phyloP scores from a whole-genome alignment of 2,797 vertebrate genomes.

The Poecilia velifera region DNA sequence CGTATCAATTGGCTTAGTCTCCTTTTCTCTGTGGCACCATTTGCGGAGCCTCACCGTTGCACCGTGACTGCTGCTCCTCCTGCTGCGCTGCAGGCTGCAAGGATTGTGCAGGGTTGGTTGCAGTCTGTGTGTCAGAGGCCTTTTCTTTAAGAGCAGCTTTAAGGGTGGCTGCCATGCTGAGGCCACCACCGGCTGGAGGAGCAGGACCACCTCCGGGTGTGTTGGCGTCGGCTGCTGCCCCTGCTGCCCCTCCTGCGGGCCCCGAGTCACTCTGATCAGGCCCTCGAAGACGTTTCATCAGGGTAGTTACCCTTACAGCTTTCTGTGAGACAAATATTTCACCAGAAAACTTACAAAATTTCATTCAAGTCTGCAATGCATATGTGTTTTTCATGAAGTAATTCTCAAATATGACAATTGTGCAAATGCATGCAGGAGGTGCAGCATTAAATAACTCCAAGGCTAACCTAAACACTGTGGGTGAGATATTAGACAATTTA shows the following conservation, averaged over 20 bases:
- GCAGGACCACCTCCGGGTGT: constrained; percentile 65
- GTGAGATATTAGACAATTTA: not conserved
- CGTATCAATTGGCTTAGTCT: constrained; percentile 72
- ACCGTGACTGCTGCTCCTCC: constrained; percentile 75
- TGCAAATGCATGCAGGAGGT: not conserved
- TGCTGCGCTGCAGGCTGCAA: constrained; percentile 54
- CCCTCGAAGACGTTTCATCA: constrained; percentile 95
- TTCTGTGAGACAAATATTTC: constrained; percentile 80
- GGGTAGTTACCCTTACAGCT: constrained; percentile 95
- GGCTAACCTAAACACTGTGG: not conserved
- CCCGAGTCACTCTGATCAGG: constrained; percentile 87
- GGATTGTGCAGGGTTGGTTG: constrained; percentile 56
- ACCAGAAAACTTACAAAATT: not conserved
- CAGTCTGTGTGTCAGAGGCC: constrained; percentile 70
- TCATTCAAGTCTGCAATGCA: not conserved
- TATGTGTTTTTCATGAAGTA: not conserved
- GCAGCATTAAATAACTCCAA: not conserved
- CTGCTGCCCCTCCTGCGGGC: constrained; percentile 71
- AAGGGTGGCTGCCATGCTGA: constrained; percentile 63
- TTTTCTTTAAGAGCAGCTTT: constrained; percentile 74
- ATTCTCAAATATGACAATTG: not conserved
- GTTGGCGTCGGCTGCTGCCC: constrained; percentile 61
- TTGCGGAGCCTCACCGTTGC: constrained; percentile 82
- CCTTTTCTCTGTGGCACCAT: constrained; percentile 75
- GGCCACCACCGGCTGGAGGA: constrained; percentile 66